Evolutionary conservation across 2,113 vertebrate species (phyloP).

Genomic region (Gobio gobio): DNA sequence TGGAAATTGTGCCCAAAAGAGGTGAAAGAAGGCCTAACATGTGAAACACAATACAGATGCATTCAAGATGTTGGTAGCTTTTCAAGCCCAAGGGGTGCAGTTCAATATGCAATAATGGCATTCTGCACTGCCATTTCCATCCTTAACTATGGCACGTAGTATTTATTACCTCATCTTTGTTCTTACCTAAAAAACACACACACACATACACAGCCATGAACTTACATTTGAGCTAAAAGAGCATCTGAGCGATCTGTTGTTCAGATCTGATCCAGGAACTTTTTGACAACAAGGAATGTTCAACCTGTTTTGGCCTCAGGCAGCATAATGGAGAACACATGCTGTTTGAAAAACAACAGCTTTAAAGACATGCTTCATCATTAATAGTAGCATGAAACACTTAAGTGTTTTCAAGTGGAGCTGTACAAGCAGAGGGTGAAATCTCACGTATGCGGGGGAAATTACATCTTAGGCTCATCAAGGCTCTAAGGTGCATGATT

Average conservation of each 20-base stretch:
- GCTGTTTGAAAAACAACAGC: conserved; percentile 48
- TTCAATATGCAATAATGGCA: background rate
- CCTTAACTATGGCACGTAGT: background rate
- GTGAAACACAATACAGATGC: background rate
- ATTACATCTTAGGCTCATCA: background rate
- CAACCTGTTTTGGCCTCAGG: conserved; percentile 46
- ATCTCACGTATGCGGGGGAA: background rate
- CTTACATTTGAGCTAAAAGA: conserved; percentile 10
- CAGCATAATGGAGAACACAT: conserved; percentile 53
- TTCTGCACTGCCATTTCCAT: background rate
- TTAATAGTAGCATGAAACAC: conserved; percentile 43
- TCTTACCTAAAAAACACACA: conserved; percentile 14
- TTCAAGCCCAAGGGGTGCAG: background rate
- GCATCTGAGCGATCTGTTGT: conserved; percentile 6
- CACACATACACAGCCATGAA: background rate
- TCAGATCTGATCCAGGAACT: conserved; percentile 37
- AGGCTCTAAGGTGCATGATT: background rate
- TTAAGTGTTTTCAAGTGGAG: conserved; percentile 34
- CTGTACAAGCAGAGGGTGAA: conserved; percentile 17
- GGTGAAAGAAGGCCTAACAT: too few relatives aligned
- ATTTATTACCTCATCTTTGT: background rate
- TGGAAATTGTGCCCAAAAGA: background rate
- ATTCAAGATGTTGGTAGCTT: conserved; percentile 32
- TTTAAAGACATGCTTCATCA: conserved; percentile 44
- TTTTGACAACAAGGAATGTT: conserved; percentile 53